Base-by-base conservation (phyloP, 2,888 invertebrate species). In the Cryptocheilus praepositus region DNA sequence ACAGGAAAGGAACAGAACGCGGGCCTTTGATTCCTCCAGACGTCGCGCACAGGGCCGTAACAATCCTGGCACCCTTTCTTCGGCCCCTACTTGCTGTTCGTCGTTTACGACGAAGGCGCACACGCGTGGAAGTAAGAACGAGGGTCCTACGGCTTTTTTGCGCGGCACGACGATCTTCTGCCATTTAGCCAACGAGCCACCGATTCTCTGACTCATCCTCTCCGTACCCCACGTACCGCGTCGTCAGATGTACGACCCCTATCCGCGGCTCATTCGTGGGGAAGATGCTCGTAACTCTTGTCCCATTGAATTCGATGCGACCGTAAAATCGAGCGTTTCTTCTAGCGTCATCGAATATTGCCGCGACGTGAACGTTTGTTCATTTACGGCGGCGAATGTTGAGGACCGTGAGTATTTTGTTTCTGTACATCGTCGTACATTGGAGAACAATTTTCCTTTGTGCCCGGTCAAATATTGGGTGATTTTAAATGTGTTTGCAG, bases 281-380 rank as follows among this genome's bases (percentile, higher is more conserved):
- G 63, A 36, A 25, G 25, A 25, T 66, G 61, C 46, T 67, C 78
- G 80, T 83, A 81, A 83, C 77, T 83, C 81, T 82, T 75, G 75
- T 81, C 73, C 83, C 83, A 83, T 83, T 83, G 80, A 79, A 82
- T 81, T 76, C 82, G 79, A 78, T 72, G 74, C 77, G 76, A 74
- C 77, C 82, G 74, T 83, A 82, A 83, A 83, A 82, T 81, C 77
- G 76, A 76, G 69, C 78, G 66, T 82, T 81, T 71, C 81, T 82
- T 82, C 79, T 70, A 64, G 67, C 66, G 1, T 63, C 58, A 61
- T 62, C 76, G 71, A 70, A 76, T 73, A 77, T 19, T 75, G 58
- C 58, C 63, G 70, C 68, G 68, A 76, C 74, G 55, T 5, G 36
- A 11, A 36, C 3, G 36, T 36, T 7, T 36, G 3, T 36, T n/a